Base-by-base conservation (phyloP, 1,140 invertebrate species). In the Eciton burchellii region DNA sequence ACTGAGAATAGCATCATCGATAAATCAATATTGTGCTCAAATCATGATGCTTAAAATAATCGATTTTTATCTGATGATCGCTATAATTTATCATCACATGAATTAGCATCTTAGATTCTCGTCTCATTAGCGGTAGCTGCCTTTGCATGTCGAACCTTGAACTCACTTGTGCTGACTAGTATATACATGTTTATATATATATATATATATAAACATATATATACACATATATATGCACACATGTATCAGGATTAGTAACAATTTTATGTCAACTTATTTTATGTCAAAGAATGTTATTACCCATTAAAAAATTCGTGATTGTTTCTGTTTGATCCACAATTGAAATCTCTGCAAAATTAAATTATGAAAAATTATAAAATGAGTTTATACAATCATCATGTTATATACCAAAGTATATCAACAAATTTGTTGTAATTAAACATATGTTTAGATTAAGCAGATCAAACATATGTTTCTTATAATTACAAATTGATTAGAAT, bases 81-180 rank as follows among this genome's bases (percentile, higher is more conserved):
- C 59, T 41, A 35, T 62, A 56, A 19, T 62, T 21, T 70, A 43
- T 1, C 21, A 41, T 81, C 21, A 72, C 62, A 65, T 60, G 73
- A 85, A 79, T 89, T 86, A 89, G 86, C 56, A 82, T 85, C 70
- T 68, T 74, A 86, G 89, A 79, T 87, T 91, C 84, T 87, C 57
- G 79, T 88, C 57, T 83, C 89, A 88, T 87, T 90, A 86, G 85
- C 87, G 85, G 88, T 91, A 92, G 88, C 86, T 79, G 89, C 88
- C 90, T 92, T 70, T 92, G 92, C 92, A 92, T 92, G 92, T 77
- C 90, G 84, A 86, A 91, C 24, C 68, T 82, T 73, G 45, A 79
- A 72, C 26, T 84, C 59, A 43, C 45, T 65, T 47, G 41, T 70
- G 47, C n/a, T 57, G 29, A 81, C 63, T 35, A 45, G 52, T 73